Evolutionary conservation across 2,113 vertebrate species (phyloP).

Genomic region (Poeciliopsis retropinna): DNA sequence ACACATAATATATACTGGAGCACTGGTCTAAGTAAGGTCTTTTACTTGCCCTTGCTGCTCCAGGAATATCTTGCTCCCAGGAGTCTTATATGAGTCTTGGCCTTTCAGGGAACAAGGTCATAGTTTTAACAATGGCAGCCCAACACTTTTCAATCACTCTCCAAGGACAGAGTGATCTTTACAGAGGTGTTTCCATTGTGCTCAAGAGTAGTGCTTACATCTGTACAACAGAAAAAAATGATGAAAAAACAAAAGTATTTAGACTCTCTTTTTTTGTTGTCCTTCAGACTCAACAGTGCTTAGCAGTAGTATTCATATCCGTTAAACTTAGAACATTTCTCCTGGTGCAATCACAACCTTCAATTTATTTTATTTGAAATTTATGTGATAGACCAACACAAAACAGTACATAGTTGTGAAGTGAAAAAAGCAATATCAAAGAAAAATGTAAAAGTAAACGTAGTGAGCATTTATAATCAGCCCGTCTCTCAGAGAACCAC

Average conservation of each 20-base stretch:
- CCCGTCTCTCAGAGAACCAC: neutral
- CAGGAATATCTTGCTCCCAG: constrained; percentile 41
- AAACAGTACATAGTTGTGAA: neutral
- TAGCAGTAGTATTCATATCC: no score
- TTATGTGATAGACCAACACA: neutral
- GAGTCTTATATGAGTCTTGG: constrained; percentile 45
- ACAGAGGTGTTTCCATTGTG: constrained; percentile 5
- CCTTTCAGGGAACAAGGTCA: constrained; percentile 60
- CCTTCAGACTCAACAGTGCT: neutral
- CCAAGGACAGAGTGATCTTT: constrained; percentile 44
- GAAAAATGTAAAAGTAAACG: neutral
- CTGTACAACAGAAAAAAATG: neutral
- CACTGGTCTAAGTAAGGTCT: constrained; percentile 19
- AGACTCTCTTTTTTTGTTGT: neutral
- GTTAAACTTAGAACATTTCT: neutral
- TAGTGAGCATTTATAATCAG: neutral
- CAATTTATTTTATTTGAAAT: neutral
- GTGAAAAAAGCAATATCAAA: neutral
- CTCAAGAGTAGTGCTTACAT: neutral
- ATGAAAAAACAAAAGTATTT: neutral
- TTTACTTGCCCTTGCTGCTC: constrained; percentile 27
- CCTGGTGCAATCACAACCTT: neutral
- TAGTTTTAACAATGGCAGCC: constrained; percentile 49
- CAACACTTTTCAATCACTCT: constrained; percentile 25
- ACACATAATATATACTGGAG: constrained; percentile 22